Percentiles rank a stretch among this genome's conserved stretches.
These are phyloP conservation scores for Pristiophorus japonicus DNA, from an alignment of 2,113 vertebrate genomes.

Conservation along the genomic window DNA sequence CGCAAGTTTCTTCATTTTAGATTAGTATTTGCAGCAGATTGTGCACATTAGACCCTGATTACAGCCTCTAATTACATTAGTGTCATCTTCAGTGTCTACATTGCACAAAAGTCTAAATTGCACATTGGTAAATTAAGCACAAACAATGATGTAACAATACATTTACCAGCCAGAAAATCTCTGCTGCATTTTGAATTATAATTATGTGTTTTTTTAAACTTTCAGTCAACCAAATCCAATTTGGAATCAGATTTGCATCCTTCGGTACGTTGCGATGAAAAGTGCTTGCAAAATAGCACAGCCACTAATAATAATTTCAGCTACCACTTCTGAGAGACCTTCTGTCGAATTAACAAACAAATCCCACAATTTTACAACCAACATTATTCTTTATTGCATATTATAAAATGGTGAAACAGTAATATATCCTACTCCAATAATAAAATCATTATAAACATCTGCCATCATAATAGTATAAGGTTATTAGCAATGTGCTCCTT, in stretches of 20 bases:
- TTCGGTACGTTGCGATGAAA: neutral
- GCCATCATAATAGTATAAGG: neutral
- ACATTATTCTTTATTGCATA: neutral
- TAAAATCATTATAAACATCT: neutral
- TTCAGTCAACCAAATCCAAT: neutral
- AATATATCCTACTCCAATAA: neutral
- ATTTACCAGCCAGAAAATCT: neutral
- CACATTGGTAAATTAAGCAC: neutral
- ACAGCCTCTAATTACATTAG: neutral
- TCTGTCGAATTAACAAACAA: slow-evolving; percentile 12
- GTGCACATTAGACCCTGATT: slow-evolving; percentile 8
- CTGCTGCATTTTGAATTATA: neutral
- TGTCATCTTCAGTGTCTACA: neutral
- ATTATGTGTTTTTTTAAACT: neutral
- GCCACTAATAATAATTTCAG: neutral
- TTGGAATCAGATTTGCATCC: slow-evolving; percentile 7
- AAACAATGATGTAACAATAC: neutral
- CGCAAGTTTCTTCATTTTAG: neutral
- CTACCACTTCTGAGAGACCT: no score
- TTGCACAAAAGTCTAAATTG: slow-evolving; percentile 5
- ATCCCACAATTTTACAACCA: neutral
- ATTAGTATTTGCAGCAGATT: slow-evolving; percentile 15
- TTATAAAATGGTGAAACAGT: neutral
- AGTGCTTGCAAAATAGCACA: neutral
- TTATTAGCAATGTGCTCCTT: neutral